Conservation (phyloP, 2,113 vertebrate species). For the Ameiurus melas region DNA sequence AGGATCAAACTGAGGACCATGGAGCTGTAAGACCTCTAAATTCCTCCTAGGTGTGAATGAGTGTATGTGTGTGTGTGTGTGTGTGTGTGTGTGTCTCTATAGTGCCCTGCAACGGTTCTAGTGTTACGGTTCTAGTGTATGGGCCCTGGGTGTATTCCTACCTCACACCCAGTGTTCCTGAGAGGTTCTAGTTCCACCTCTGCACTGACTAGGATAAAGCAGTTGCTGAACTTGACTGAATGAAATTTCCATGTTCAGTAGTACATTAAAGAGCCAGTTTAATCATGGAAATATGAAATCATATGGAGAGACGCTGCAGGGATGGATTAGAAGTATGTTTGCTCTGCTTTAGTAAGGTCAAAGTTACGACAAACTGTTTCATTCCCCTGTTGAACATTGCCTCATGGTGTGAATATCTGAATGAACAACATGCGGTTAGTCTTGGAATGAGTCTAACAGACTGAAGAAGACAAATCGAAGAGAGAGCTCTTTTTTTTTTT, state of each 20-base stretch:
- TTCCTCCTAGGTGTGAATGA: not conserved
- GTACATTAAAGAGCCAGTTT: not conserved
- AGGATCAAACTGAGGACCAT: too few species aligned
- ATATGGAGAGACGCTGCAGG: not conserved
- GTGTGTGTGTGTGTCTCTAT: too few species aligned
- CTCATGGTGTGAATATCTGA: not conserved
- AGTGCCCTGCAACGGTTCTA: not conserved
- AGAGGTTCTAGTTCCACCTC: not conserved
- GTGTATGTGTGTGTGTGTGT: not conserved
- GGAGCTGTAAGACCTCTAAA: not conserved
- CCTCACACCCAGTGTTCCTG: too few species aligned
- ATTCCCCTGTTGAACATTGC: not conserved
- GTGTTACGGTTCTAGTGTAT: too few species aligned
- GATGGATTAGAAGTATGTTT: not conserved
- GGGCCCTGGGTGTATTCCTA: not conserved
- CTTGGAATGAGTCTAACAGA: conserved; percentile 6
- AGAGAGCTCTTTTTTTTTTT: too few species aligned
- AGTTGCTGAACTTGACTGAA: not conserved
- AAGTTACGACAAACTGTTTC: not conserved
- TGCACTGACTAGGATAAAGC: not conserved
- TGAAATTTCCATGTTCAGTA: not conserved
- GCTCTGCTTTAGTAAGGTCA: not conserved
- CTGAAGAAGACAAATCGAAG: not conserved
- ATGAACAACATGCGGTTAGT: not conserved
- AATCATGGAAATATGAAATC: not conserved